These are phyloP conservation scores for Pseudoatta argentina DNA, from an alignment of 1,140 invertebrate species.

Conservation along the genomic window DNA sequence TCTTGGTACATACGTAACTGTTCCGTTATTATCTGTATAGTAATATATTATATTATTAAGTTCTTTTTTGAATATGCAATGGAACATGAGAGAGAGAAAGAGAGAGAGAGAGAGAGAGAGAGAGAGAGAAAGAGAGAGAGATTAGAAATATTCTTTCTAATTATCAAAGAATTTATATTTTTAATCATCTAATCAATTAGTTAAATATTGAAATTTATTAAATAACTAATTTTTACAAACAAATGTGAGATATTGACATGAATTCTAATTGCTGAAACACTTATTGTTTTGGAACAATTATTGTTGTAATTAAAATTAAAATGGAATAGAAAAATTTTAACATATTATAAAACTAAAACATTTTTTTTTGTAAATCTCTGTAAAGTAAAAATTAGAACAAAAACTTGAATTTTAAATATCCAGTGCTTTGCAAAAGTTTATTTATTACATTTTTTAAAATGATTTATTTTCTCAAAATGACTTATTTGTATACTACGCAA, in stretches of 20 bases:
- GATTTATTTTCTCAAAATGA: neutral
- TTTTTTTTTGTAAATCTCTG: neutral
- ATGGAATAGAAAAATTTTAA: neutral
- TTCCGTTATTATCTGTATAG: neutral
- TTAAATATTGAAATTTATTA: neutral
- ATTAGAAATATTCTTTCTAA: neutral
- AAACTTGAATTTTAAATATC: neutral
- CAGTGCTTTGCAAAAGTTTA: neutral
- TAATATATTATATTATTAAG: neutral
- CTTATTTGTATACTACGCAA: neutral
- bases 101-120: too few species aligned
- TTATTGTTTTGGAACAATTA: neutral
- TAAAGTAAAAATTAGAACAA: neutral
- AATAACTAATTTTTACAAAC: too few species aligned
- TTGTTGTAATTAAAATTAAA: neutral
- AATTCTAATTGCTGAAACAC: neutral
- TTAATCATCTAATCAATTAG: conserved; percentile 18
- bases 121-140: too few species aligned
- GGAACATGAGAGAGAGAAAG: neutral
- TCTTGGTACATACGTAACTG: neutral
- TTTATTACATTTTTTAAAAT: neutral
- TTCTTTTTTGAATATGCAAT: neutral
- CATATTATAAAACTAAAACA: neutral
- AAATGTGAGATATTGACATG: neutral
- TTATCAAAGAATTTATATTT: neutral